Percentiles rank a stretch among this genome's conserved stretches.
phyloP scores from a whole-genome alignment of 2,888 invertebrate genomes.

The Nudaria mundana region DNA sequence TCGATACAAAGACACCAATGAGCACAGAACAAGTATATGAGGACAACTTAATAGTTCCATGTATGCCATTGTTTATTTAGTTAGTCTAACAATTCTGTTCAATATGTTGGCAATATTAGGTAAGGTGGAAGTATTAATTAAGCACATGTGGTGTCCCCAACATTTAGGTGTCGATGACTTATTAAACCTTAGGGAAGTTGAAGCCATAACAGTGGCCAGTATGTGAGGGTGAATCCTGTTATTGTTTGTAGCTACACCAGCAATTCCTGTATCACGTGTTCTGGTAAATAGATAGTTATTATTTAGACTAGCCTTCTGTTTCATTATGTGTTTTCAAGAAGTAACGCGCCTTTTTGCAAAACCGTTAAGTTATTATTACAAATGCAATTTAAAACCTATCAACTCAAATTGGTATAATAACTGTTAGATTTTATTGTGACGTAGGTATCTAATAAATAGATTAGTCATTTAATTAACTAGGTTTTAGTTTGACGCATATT shows the following conservation, averaged over 20 bases:
- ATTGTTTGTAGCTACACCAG: slow-evolving; percentile 42
- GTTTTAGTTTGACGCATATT: background rate
- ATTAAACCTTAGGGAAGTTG: slow-evolving; percentile 67
- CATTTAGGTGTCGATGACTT: slow-evolving; percentile 65
- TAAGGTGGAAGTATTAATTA: slow-evolving; percentile 43
- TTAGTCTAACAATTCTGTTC: too few relatives aligned
- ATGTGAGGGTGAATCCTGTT: slow-evolving; percentile 67
- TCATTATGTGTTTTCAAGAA: background rate
- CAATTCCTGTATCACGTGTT: slow-evolving; percentile 22
- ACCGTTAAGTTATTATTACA: slow-evolving; percentile 11
- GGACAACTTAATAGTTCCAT: too few relatives aligned
- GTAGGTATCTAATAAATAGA: slow-evolving; percentile 12
- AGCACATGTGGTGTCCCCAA: slow-evolving; percentile 49
- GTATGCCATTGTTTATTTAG: too few relatives aligned
- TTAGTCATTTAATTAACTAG: slow-evolving; percentile 5
- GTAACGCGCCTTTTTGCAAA: slow-evolving; percentile 21
- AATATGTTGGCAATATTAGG: background rate
- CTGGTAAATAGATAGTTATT: slow-evolving; percentile 20
- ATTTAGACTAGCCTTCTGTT: too few relatives aligned
- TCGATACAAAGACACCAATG: too few relatives aligned
- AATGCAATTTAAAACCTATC: slow-evolving; percentile 24
- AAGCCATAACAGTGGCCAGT: slow-evolving; percentile 64
- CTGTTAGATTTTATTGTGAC: slow-evolving; percentile 10
- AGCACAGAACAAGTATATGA: too few relatives aligned
- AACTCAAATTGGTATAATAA: slow-evolving; percentile 12